Conservation (phyloP, 2,888 invertebrate species). For the Hirtodrosophila trivittata region DNA sequence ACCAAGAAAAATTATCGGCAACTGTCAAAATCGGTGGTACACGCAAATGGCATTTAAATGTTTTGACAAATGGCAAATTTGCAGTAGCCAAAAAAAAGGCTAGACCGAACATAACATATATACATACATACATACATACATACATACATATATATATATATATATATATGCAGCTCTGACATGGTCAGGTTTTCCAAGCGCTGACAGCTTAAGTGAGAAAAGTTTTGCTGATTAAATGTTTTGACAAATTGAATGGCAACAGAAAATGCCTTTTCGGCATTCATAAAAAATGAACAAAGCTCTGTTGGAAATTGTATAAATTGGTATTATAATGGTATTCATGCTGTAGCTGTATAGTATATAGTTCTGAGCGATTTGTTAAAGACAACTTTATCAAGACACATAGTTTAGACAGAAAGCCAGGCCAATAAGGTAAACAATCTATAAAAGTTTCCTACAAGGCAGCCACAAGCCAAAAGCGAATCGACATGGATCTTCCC, state of each 20-base stretch:
- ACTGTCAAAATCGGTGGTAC: constrained; percentile 66
- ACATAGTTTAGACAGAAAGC: neutral
- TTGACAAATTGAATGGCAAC: constrained; percentile 71
- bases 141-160: constrained; percentile 3
- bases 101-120: neutral
- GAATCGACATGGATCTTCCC: neutral
- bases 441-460: constrained; percentile 28
- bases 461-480: neutral
- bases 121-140: neutral
- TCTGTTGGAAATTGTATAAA: neutral
- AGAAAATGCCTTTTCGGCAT: constrained; percentile 34
- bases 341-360: too few species aligned
- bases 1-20: constrained; percentile 63
- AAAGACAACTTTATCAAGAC: constrained; percentile 14
- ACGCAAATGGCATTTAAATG: constrained; percentile 77
- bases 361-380: constrained; percentile 3
- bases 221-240: constrained; percentile 75
- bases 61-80: constrained; percentile 80
- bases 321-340: neutral
- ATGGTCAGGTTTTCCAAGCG: constrained; percentile 58
- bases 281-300: constrained; percentile 22
- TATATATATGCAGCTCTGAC: constrained; percentile 7
- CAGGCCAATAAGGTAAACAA: constrained; percentile 25
- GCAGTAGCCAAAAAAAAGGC: constrained; percentile 66
- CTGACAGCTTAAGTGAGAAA: constrained; percentile 76